Percentiles rank a stretch among this genome's conserved stretches.
These are phyloP conservation scores for Agrilus cyanescens DNA, from an alignment of 2,888 invertebrate genomes.

Conservation along the genomic window DNA sequence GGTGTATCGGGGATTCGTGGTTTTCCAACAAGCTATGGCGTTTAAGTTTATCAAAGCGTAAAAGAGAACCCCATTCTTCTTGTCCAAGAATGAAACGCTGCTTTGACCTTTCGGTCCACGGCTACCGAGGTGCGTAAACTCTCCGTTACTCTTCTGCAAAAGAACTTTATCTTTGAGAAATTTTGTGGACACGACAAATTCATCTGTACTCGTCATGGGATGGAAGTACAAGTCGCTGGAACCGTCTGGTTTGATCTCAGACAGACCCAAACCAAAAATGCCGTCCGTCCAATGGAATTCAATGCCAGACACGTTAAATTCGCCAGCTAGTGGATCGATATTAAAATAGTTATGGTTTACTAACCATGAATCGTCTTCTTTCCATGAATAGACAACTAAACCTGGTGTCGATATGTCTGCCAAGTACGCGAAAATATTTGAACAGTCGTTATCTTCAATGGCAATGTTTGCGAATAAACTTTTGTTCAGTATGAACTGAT, in stretches of 20 bases:
- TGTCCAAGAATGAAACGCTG: constrained; percentile 59
- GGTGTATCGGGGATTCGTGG: constrained; percentile 52
- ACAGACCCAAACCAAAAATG: constrained; percentile 60
- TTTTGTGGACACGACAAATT: constrained; percentile 62
- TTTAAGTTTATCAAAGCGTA: constrained; percentile 64
- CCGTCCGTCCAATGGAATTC: constrained; percentile 69
- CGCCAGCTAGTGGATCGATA: constrained; percentile 53
- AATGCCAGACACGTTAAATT: constrained; percentile 57
- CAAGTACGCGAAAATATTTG: constrained; percentile 59
- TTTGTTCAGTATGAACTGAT: constrained; percentile 48
- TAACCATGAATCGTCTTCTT: constrained; percentile 59
- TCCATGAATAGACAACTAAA: constrained; percentile 66
- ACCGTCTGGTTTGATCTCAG: constrained; percentile 50
- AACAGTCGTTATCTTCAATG: constrained; percentile 62
- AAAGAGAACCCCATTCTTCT: constrained; percentile 58
- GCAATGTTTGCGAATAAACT: constrained; percentile 68
- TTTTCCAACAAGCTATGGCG: constrained; percentile 68
- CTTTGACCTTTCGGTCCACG: constrained; percentile 64
- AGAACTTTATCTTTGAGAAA: constrained; percentile 49
- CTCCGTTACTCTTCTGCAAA: constrained; percentile 43
- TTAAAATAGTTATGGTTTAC: constrained; percentile 47
- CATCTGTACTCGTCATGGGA: constrained; percentile 63
- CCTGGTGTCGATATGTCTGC: constrained; percentile 59
- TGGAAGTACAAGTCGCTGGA: constrained; percentile 68
- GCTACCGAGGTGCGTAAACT: constrained; percentile 55